Base-by-base conservation (phyloP, 2,797 vertebrate species). In the Vultur gryphus region DNA sequence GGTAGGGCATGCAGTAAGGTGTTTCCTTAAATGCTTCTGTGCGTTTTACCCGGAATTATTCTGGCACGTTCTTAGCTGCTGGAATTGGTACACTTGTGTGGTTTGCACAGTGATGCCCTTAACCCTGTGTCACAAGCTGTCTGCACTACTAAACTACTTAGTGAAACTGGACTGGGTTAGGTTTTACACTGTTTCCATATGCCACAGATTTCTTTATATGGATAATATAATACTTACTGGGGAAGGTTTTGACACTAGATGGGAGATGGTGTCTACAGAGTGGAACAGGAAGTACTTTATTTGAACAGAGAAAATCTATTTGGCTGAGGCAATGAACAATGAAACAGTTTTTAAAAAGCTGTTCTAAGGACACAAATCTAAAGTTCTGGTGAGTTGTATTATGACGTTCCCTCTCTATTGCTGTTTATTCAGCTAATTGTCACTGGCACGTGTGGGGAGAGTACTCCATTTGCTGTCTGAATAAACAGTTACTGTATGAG, bases 381-480 rank as follows among this genome's bases (percentile, higher is more conserved):
- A 77, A 83, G 59, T 64, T 79, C 16, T 39, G 51, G 11, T 51
- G 61, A 41, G 19, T 12, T 57, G 59, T 49, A 9, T 54, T 57
- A 8, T 3, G 1, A 3, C 5, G 16, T 69, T 57, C 35, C 64
- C 18, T 75, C 20, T 55, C 54, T 13, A 2, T 11, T 31, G 55
- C 19, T 52, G 7, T 62, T 79, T 51, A 6, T 55, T 69, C 26
- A 17, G 71, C 11, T n/a, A 4, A 6, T 71, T 78, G 67, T 52
- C 62, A 24, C 6, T 1, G 26, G 9, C 14, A 6, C 0, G 0
- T 2, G 10, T 57, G 48, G 52, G n/a, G 43, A 58, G 11, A 15
- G 2, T 31, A 16, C 21, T 71, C 19, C 0, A 0, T 31, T 57
- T 61, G 52, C 81, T 59, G 44, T 46, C 49, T 55, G 31, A 46